Conservation (phyloP, 2,888 invertebrate species). For the Tipula lateralis region DNA sequence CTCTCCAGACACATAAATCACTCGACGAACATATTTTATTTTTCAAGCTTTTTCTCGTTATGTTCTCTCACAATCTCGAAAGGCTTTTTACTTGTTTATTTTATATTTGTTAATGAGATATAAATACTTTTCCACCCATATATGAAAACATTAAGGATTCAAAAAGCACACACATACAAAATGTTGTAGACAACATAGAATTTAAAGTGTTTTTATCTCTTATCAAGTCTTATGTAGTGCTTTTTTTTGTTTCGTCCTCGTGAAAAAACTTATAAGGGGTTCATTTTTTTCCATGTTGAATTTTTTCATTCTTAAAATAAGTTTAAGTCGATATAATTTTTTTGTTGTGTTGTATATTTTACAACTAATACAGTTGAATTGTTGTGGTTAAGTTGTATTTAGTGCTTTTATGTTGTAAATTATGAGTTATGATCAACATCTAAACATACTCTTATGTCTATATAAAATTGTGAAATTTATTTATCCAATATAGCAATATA, state of each 20-base stretch:
- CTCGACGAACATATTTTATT: not conserved
- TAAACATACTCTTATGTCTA: too few species aligned
- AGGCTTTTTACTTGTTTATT: not conserved
- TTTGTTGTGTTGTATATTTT: not conserved
- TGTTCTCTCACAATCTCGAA: not conserved
- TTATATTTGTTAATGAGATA: constrained; percentile 5
- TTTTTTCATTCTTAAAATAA: not conserved
- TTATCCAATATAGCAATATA: too few species aligned
- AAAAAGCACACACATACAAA: not conserved
- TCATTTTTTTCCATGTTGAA: not conserved
- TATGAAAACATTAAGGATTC: not conserved
- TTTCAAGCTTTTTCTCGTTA: not conserved
- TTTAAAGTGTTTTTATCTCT: not conserved
- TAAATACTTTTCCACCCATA: not conserved
- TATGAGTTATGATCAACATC: not conserved
- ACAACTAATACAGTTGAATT: not conserved
- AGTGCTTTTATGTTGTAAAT: not conserved
- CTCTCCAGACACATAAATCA: not conserved
- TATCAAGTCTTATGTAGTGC: not conserved
- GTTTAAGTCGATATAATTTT: not conserved
- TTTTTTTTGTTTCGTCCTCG: not conserved
- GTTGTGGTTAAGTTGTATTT: not conserved
- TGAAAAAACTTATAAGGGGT: not conserved
- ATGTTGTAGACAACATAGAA: not conserved
- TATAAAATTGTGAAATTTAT: too few species aligned